Base-by-base conservation (phyloP, 1,140 invertebrate genomes). In the Chymomyza costata region DNA sequence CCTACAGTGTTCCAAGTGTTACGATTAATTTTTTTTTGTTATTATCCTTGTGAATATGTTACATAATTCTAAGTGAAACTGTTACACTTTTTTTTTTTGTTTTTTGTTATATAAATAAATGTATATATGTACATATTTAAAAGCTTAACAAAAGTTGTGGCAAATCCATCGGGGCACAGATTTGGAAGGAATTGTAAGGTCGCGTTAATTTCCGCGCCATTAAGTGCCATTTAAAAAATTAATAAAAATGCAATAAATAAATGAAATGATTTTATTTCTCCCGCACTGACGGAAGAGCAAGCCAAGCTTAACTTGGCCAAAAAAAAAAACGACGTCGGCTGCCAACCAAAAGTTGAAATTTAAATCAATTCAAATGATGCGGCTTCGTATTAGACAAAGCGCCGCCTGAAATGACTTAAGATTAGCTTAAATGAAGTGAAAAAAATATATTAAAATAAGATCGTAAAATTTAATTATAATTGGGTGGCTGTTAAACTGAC, bases 371-470 rank as follows among this genome's bases (percentile, higher is more conserved):
- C 21, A 37, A 66, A 66, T 49, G 21, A 25, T 25, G 21, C 45
- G n/a, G 17, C 46, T 39, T 47, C 52, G 10, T 48, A 65, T 31
- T 38, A 35, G 48, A 54, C 48, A 53, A 54, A 63, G 50, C 56
- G 56, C 41, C 56, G 57, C 51, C 51, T 28, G 6, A 60, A 60
- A 69, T 62, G 52, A 47, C 47, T 8, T 25, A 8, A 65, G 71
- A 78, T 78, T 71, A 80, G 71, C 71, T 63, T 78, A 78, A 76
- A 76, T 78, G 71, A 76, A 76, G 71, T 78, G 71, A 76, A 56
- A 76, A 76, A n/a, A n/a, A n/a, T n/a, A n/a, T n/a, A 76, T 76
- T 66, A 78, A 76, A 78, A 76, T 76, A 78, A 71, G 71, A 66
- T 50, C 66, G 63, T 76, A 52, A 76, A 76, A 76, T 66, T 78